Evolutionary conservation across 2,113 vertebrate species (phyloP).

Genomic region (Scortum barcoo): DNA sequence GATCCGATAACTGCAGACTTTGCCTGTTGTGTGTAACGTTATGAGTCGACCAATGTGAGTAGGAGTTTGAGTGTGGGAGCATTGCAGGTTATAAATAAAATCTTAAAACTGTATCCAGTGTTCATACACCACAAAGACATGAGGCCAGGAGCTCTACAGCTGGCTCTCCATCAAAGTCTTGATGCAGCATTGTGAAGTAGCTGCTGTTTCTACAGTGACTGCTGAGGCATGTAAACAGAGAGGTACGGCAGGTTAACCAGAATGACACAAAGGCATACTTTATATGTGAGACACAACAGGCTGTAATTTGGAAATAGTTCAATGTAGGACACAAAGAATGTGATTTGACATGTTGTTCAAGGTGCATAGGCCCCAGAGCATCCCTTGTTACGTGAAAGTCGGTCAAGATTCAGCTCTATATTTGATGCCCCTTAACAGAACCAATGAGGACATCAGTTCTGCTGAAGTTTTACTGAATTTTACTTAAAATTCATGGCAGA

Average conservation of each 20-base stretch:
- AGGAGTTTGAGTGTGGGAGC: not conserved
- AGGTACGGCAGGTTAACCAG: constrained; percentile 5
- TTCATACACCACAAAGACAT: not conserved
- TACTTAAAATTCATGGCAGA: not conserved
- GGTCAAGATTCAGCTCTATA: not conserved
- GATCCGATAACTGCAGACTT: not conserved
- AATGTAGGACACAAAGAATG: constrained; percentile 6
- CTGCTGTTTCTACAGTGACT: constrained; percentile 18
- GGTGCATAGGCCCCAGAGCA: constrained; percentile 14
- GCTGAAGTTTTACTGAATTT: constrained; percentile 16
- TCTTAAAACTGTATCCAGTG: not conserved
- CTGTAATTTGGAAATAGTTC: constrained; percentile 18
- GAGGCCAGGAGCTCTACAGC: not conserved
- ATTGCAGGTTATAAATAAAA: constrained; percentile 10
- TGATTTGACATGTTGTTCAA: constrained; percentile 16
- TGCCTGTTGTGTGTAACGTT: not conserved
- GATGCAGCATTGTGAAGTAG: constrained; percentile 6
- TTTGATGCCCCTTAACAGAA: not conserved
- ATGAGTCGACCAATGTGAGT: not conserved
- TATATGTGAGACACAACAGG: constrained; percentile 4
- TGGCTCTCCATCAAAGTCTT: not conserved
- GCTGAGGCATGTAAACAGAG: constrained; percentile 37
- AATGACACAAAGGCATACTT: constrained; percentile 37
- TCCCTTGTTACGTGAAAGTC: constrained; percentile 1
- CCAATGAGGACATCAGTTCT: not conserved